phyloP scores from a whole-genome alignment of 2,888 invertebrate genomes.

The Acanthoscelides obtectus region DNA sequence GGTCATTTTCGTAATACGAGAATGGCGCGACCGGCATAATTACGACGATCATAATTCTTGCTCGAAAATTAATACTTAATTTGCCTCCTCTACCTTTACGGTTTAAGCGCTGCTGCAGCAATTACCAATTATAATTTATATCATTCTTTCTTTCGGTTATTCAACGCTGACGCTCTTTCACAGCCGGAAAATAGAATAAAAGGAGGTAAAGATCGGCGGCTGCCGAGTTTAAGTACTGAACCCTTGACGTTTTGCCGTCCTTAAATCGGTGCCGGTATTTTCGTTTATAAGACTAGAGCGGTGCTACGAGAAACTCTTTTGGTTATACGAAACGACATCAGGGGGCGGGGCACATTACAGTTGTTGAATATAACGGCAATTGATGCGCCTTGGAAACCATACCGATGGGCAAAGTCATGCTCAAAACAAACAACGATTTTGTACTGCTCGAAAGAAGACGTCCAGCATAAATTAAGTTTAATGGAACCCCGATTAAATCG shows the following conservation, averaged over 20 bases:
- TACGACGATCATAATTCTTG: conserved; percentile 32
- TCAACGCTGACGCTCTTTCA: background rate
- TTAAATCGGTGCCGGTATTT: too few species aligned
- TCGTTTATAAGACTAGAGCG: too few species aligned
- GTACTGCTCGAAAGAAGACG: too few species aligned
- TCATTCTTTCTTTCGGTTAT: conserved; percentile 38
- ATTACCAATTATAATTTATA: conserved; percentile 43
- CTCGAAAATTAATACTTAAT: conserved; percentile 40
- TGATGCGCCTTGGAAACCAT: too few species aligned
- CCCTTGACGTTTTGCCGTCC: background rate
- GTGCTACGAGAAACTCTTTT: too few species aligned
- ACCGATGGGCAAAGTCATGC: too few species aligned
- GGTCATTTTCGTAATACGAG: conserved; percentile 20
- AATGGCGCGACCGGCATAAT: conserved; percentile 24
- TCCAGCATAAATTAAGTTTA: too few species aligned
- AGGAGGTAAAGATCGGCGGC: background rate
- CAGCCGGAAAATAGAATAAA: background rate
- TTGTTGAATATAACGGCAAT: too few species aligned
- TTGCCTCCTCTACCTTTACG: conserved; percentile 29
- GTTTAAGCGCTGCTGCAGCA: conserved; percentile 40
- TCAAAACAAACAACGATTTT: too few species aligned
- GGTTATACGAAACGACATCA: too few species aligned
- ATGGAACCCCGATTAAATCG: too few species aligned
- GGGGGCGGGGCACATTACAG: too few species aligned
- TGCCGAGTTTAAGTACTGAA: background rate